Base-by-base conservation (phyloP, 1,140 invertebrate species). In the Agraylea sexmaculata region DNA sequence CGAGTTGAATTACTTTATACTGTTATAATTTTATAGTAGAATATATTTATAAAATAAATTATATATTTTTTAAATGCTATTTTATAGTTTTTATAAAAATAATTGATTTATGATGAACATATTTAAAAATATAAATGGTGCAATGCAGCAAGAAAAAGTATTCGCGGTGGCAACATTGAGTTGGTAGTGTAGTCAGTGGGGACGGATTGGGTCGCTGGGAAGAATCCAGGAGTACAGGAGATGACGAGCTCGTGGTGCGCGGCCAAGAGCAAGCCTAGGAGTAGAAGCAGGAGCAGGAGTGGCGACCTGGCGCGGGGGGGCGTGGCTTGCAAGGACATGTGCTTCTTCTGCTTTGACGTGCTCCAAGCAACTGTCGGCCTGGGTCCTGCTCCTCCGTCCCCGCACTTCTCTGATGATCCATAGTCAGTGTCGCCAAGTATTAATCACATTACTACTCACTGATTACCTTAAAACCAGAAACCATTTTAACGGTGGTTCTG, bases 341-440 rank as follows among this genome's bases (percentile, higher is more conserved):
- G 88, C 60, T 91, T 88, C 70, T 97, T 87, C 70, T 97, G 93
- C 75, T 97, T 96, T 70, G 92, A 97, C 69, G 90, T 95, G 43
- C 76, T 97, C 37, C 90, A 82, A 80, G 63, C 87, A 95, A 68
- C 73, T 96, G 52, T 81, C 66, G 89, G 84, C 58, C 75, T 89
- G 56, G 87, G 93, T 51, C 80, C 86, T 45, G n/a, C n/a, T n/a
- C 91, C 90, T 45, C 86, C 84, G 63, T 71, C 78, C 47, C 87
- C 87, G 33, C 79, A 82, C 59, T 95, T 96, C 62, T 85, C 85
- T 57, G 94, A 94, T 61, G 90, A 95, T 58, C 77, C 87, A 53
- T 95, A 83, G 91, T 95, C 77, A 88, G 87, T 83, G 56, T 46
- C 40, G 22, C 21, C 49, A 50, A 43, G n/a, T n/a, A n/a, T 43